phyloP scores from a whole-genome alignment of 1,140 invertebrate genomes.

The honey bee (Apis mellifera) region Amel_HAv3.1 CM009938.2:1413001-1413500 shows the following conservation, averaged over 20 bases:
- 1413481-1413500: constrained; percentile 38
- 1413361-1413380: constrained; percentile 36
- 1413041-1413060: no score
- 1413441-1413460: constrained; percentile 43
- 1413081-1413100: no score
- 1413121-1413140: no score
- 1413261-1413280: neutral
- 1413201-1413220: no score
- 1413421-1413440: constrained; percentile 34
- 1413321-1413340: constrained; percentile 44
- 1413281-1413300: constrained; percentile 10
- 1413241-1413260: neutral
- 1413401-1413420: constrained; percentile 53
- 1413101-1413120: no score
- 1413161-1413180: no score
- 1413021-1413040: no score
- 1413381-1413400: constrained; percentile 53
- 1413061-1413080: no score
- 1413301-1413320: constrained; percentile 19
- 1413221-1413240: no score
- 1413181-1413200: no score
- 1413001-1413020: no score
- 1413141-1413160: no score
- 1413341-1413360: constrained; percentile 43
- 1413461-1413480: constrained; percentile 42